Base-by-base conservation (phyloP, 2,113 vertebrate species). In the Anser cygnoides region DNA sequence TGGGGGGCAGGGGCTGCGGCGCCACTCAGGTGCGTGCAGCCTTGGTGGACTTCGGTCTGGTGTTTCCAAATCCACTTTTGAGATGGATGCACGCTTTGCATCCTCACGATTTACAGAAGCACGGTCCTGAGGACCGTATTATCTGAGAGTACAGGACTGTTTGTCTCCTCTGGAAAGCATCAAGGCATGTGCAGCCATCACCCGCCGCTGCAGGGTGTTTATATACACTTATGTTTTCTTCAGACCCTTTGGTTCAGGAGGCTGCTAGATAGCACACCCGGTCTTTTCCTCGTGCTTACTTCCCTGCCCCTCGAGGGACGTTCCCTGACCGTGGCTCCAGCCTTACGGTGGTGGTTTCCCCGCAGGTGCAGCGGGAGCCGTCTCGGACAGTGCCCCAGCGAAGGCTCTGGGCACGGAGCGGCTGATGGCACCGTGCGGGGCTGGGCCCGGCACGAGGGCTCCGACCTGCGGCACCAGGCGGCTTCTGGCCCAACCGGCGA, bases 161-260 rank as follows among this genome's bases (percentile, higher is more conserved):
- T 62, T 14, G 3, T 58, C 61, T 57, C 37, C 33, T 58, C 28
- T 39, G 18, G 13, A 6, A 18, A n/a, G 16, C 33, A 14, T 55
- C 52, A 26, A 22, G 31, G 21, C 25, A 0, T 12, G 54, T 11
- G 21, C 13, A 29, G 39, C 22, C 25, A 2, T 31, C 68, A 33
- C 20, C 25, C 21, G 31, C 44, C 22, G 0, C 11, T 20, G 49
- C 23, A 28, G 62, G 23, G 46, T 18, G 3, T 13, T 25, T 20
- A 0, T n/a, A 0, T 6, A 2, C 4, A 3, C 9, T 11, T 37
- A 1, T 7, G 41, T 37, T 25, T 52, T 29, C 65, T 44, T 35
- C 21, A 13, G 46, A 33, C 8, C 49, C 22, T 72, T 61, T n/a
- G 18, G 25, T 26, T 58, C 43, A 29, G 16, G 62, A 18, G 46